A percentile compares a stretch with the other conserved stretches of the same genome.
Conservation (phyloP, 1,140 invertebrate species). For the Portunus trituberculatus region DNA sequence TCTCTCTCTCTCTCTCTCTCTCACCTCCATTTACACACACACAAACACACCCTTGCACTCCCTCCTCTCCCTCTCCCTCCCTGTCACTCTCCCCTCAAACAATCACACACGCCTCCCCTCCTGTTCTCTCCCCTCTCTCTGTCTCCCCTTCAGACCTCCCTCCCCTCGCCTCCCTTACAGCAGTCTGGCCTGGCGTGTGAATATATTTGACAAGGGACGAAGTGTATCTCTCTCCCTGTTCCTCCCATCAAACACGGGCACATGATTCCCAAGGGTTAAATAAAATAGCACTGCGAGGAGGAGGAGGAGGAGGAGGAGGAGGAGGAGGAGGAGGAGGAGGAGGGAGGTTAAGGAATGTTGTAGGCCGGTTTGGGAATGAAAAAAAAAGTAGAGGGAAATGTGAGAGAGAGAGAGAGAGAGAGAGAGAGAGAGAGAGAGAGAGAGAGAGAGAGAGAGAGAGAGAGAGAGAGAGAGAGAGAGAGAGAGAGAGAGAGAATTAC, state of each 20-base stretch:
- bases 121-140: background rate
- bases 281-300: no score
- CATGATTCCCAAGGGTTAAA: no score
- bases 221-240: background rate
- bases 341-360: background rate
- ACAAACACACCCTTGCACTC: background rate
- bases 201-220: no score
- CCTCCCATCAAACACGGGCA: no score
- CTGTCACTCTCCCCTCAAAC: constrained; percentile 16
- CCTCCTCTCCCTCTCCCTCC: background rate
- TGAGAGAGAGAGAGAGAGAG: background rate
- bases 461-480: background rate
- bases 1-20: no score
- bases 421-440: constrained; percentile 51
- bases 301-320: background rate
- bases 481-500: no score
- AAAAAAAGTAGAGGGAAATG: background rate
- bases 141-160: background rate
- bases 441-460: constrained; percentile 32
- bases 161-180: background rate
- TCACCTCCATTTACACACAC: background rate
- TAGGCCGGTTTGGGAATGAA: background rate
- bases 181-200: no score
- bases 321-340: background rate
- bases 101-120: background rate